phyloP scores from a whole-genome alignment of 2,888 invertebrate genomes.

The Hydrotaea cyrtoneurina region DNA sequence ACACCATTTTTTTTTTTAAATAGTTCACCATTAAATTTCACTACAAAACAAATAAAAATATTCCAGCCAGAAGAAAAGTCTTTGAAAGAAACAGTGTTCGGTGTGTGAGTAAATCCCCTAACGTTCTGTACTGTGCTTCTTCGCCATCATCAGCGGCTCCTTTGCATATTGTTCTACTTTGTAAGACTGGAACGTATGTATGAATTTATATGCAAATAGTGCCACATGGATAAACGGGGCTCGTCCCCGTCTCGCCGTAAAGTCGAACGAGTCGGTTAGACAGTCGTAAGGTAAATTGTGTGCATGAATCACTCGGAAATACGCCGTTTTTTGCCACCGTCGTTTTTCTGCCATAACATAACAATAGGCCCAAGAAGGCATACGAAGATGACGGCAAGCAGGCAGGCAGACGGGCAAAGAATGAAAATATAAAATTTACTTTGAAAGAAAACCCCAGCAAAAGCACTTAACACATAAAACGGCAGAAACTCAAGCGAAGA shows the following conservation, averaged over 20 bases:
- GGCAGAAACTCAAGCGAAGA: not conserved
- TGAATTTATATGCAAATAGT: conserved; percentile 13
- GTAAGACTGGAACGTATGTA: not conserved
- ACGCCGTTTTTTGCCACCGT: conserved; percentile 30
- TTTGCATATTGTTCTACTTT: conserved; percentile 15
- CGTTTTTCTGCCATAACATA: not conserved
- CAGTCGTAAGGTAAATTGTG: conserved; percentile 5
- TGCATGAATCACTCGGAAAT: conserved; percentile 38
- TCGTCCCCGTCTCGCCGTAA: not conserved
- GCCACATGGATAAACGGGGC: not conserved
- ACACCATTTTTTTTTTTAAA: not conserved
- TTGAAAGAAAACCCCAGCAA: not conserved
- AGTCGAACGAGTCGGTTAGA: not conserved
- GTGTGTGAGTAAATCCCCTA: not conserved
- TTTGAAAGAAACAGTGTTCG: not conserved
- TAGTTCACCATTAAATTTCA: conserved; percentile 4
- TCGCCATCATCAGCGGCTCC: not conserved
- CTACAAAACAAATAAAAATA: not conserved
- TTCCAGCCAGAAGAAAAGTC: not conserved
- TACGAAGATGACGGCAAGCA: not conserved
- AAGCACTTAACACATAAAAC: conserved; percentile 50
- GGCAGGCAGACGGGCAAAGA: not conserved
- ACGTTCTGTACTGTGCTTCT: not conserved
- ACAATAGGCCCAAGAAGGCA: conserved; percentile 21
- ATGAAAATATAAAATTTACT: conserved; percentile 8